Base-by-base conservation (phyloP, 2,113 vertebrate genomes). In the Sinocyclocheilus rhinocerous region DNA sequence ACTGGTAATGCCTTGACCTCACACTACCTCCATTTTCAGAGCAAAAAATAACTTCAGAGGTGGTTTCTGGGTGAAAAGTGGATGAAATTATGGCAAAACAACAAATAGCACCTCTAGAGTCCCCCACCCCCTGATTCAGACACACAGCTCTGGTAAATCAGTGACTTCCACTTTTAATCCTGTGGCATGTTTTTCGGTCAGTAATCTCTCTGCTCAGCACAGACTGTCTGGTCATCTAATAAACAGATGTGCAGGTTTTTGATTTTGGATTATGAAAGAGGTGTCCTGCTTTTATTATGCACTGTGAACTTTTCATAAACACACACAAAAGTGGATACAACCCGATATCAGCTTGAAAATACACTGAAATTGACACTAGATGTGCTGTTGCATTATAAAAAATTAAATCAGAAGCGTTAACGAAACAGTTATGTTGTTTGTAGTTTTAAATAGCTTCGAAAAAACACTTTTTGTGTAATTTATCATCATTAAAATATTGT, bases 221-320 rank as follows among this genome's bases (percentile, higher is more conserved):
- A 70, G 80, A 82, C 52, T 29, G 10, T 70, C 80, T 33, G n/a
- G n/a, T 69, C 80, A 82, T 69, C 59, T 48, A 82, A 81, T 65
- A 65, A 52, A 50, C 63, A 69, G 63, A 82, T 36, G 63, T 69
- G 42, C 59, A 63, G 57, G 3, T 18, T 24, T 80, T 65, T 8
- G 12, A 18, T 11, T 57, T 61, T 22, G 57, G 10, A 26, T 82
- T 82, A 82, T 82, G 42, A 82, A 82, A 69, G 61, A 50, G n/a
- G 13, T 7, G 63, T 29, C 63, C 80, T 69, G 63, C 1, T 48
- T 82, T 69, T 82, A 20, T 7, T 33, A 12, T 33, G 6, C 16
- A 20, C 36, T n/a, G n/a, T 26, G 1, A 9, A n/a, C 2, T 24
- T 20, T 6, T 6, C 18, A 10, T 10, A 70, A 36, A 18, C 3